Conservation (phyloP, 2,888 invertebrate species). For the Apamea epomidion region DNA sequence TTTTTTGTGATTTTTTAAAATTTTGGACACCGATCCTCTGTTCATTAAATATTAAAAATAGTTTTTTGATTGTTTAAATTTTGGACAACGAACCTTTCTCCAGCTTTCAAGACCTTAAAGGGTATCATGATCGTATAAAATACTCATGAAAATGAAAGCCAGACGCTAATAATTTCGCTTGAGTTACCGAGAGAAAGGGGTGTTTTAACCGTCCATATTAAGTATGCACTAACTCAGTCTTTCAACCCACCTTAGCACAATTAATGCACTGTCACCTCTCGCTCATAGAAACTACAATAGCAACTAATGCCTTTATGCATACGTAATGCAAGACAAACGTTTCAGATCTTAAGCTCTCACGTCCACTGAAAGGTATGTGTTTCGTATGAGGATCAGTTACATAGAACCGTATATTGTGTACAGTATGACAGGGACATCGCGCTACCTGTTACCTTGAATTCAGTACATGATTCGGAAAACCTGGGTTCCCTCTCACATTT, state of each 20-base stretch:
- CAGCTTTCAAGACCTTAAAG: neutral
- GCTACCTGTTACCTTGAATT: too few relatives aligned
- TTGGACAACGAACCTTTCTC: too few relatives aligned
- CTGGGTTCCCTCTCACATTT: too few relatives aligned
- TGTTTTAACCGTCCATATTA: conserved; percentile 17
- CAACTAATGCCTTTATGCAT: conserved; percentile 48
- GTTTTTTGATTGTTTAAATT: neutral
- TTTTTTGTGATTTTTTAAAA: too few relatives aligned
- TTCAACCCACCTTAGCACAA: neutral
- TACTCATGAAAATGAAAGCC: conserved; percentile 1
- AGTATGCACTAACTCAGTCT: conserved; percentile 6
- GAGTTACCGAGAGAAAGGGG: neutral
- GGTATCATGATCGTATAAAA: neutral
- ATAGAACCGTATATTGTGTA: neutral
- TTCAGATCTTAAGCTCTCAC: conserved; percentile 8
- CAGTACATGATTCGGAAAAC: too few relatives aligned
- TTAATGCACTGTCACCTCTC: conserved; percentile 39
- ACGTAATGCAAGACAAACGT: conserved; percentile 28
- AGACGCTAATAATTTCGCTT: conserved; percentile 20
- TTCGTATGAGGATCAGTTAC: neutral
- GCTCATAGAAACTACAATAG: conserved; percentile 37
- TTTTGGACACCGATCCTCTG: too few relatives aligned
- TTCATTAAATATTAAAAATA: too few relatives aligned
- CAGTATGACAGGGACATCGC: too few relatives aligned
- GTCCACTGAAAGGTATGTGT: conserved; percentile 9